A percentile compares a stretch with the other conserved stretches of the same genome.
Evolutionary conservation across 2,888 invertebrate species (phyloP).

Genomic region (Calephelis perditalis): DNA sequence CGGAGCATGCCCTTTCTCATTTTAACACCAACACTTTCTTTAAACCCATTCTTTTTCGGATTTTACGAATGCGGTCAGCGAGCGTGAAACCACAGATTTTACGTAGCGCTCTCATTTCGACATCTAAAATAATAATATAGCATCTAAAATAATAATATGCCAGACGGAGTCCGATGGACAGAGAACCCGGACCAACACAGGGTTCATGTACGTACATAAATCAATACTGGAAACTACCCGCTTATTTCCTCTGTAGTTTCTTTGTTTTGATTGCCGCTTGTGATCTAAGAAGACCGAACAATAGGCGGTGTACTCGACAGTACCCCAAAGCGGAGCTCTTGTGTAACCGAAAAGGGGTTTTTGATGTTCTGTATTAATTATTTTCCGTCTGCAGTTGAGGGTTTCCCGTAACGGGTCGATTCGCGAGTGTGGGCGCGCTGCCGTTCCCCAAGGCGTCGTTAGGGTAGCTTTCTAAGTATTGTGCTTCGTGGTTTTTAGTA

Average conservation of each 20-base stretch:
- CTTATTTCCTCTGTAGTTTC: neutral
- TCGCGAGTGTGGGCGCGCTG: neutral
- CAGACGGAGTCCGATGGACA: too few relatives aligned
- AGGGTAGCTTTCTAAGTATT: neutral
- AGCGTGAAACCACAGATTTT: too few relatives aligned
- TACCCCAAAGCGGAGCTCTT: slow-evolving; percentile 4
- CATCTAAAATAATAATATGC: too few relatives aligned
- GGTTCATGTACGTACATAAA: too few relatives aligned
- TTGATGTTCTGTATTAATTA: slow-evolving; percentile 14
- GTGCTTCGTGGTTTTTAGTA: neutral
- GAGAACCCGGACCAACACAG: too few relatives aligned
- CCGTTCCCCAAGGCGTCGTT: slow-evolving; percentile 1
- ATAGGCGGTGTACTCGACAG: slow-evolving; percentile 5
- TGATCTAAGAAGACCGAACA: neutral
- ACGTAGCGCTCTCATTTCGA: too few relatives aligned
- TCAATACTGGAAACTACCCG: too few relatives aligned
- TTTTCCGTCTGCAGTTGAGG: slow-evolving; percentile 11
- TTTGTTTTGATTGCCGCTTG: slow-evolving; percentile 12
- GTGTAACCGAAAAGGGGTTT: slow-evolving; percentile 10
- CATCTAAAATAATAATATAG: too few relatives aligned
- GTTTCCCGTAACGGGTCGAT: slow-evolving; percentile 8
- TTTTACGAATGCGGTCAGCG: too few relatives aligned
- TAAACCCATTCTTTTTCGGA: too few relatives aligned
- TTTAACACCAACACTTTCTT: too few relatives aligned
- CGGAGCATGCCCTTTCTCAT: too few relatives aligned